These are phyloP conservation scores for Drosophila setifemur DNA, from an alignment of 1,140 invertebrate species.

Conservation along the genomic window DNA sequence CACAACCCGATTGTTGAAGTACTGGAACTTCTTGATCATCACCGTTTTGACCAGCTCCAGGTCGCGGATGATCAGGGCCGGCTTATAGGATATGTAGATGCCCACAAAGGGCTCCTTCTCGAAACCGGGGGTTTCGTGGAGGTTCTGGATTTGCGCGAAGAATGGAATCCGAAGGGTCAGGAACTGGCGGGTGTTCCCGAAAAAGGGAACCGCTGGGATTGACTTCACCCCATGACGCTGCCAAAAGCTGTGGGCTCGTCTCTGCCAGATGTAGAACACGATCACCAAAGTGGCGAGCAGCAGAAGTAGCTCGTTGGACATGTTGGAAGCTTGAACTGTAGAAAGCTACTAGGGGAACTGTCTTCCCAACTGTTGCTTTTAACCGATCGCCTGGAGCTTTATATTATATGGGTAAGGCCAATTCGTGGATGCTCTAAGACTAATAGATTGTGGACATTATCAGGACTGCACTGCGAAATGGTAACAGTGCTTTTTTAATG, in stretches of 20 bases:
- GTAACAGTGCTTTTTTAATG: too few relatives aligned
- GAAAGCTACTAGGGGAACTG: constrained; percentile 8
- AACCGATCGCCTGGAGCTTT: constrained; percentile 20
- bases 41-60: constrained; percentile 83
- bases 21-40: constrained; percentile 83
- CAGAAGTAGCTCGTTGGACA: constrained; percentile 43
- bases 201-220: constrained; percentile 59
- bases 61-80: constrained; percentile 83
- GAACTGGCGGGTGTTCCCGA: constrained; percentile 69
- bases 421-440: background rate
- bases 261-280: constrained; percentile 54
- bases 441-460: background rate
- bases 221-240: constrained; percentile 77
- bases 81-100: constrained; percentile 79
- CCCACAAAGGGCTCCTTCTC: constrained; percentile 72
- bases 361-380: background rate
- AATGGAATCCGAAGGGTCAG: constrained; percentile 31
- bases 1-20: constrained; percentile 60
- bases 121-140: constrained; percentile 43
- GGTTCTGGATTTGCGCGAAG: constrained; percentile 31
- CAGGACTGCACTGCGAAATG: background rate
- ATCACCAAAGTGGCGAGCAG: constrained; percentile 40
- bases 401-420: background rate
- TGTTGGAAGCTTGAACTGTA: constrained; percentile 7
- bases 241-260: constrained; percentile 73